phyloP scores from a whole-genome alignment of 2,113 vertebrate species.

The Mustela nigripes region DNA sequence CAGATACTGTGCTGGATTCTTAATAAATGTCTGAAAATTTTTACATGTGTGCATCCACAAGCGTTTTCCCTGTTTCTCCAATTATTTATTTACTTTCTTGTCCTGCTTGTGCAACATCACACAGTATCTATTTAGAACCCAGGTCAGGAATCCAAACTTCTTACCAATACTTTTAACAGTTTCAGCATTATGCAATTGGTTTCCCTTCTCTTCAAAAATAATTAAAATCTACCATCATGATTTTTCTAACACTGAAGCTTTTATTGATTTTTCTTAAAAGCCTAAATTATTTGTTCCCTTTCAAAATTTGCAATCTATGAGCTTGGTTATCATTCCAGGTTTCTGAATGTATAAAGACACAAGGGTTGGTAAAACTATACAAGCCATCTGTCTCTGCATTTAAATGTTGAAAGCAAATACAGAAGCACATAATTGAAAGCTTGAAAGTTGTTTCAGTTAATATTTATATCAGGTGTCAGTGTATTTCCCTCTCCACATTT shows the following conservation, averaged over 20 bases:
- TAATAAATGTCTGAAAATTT: not conserved
- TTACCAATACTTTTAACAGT: slow-evolving; percentile 64
- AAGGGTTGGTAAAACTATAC: slow-evolving; percentile 80
- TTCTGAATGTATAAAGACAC: slow-evolving; percentile 84
- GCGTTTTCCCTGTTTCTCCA: not conserved
- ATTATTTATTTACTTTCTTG: not conserved
- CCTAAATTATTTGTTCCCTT: slow-evolving; percentile 77
- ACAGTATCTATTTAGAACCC: not conserved
- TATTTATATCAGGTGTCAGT: slow-evolving; percentile 81
- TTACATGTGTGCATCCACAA: not conserved
- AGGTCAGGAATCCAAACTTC: not conserved
- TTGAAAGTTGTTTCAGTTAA: slow-evolving; percentile 83
- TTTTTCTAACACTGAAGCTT: slow-evolving; percentile 74
- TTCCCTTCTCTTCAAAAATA: slow-evolving; percentile 77
- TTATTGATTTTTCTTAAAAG: slow-evolving; percentile 56
- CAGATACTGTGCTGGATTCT: not conserved
- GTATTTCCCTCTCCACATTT: not conserved
- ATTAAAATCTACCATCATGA: slow-evolving; percentile 30
- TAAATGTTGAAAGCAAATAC: slow-evolving; percentile 85
- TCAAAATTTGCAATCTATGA: slow-evolving; percentile 70
- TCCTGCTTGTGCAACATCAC: not conserved
- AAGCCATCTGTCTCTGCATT: slow-evolving; percentile 85
- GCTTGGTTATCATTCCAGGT: slow-evolving; percentile 79
- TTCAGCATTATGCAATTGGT: slow-evolving; percentile 77
- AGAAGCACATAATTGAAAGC: slow-evolving; percentile 77